Evolutionary conservation across 2,888 invertebrate genomes (phyloP).

Genomic region (Steinernema carpocapsae): DNA sequence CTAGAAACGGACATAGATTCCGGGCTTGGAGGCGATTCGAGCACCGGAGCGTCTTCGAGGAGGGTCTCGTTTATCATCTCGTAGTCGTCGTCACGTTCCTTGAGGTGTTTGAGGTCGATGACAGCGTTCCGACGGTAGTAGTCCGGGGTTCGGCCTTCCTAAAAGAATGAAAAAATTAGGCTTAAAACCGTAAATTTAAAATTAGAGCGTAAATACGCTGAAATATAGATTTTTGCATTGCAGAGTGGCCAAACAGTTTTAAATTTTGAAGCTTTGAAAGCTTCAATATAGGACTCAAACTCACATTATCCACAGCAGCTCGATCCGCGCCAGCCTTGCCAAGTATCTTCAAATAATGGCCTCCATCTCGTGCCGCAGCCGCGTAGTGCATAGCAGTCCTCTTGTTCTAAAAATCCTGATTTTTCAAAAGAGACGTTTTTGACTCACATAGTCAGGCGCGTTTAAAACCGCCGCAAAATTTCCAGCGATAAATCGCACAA

Average conservation of each 20-base stretch:
- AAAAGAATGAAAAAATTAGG: conserved; percentile 40
- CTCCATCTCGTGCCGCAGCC: conserved; percentile 79
- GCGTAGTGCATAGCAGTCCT: conserved; percentile 88
- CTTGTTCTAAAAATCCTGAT: conserved; percentile 74
- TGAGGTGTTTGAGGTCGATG: conserved; percentile 75
- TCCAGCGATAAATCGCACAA: conserved; percentile 77
- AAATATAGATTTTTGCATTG: too few species aligned
- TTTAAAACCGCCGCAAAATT: conserved; percentile 81
- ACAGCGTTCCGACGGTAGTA: conserved; percentile 78
- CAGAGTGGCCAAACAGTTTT: too few species aligned
- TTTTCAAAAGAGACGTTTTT: too few species aligned
- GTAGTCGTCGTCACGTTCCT: conserved; percentile 58
- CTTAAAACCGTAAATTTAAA: neutral
- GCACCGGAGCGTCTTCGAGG: conserved; percentile 45
- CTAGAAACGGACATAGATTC: conserved; percentile 45
- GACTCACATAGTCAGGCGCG: conserved; percentile 71
- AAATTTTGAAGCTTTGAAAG: too few species aligned
- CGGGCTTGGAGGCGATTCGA: conserved; percentile 48
- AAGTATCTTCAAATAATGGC: conserved; percentile 73
- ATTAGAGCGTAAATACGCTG: neutral
- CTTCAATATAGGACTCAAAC: too few species aligned
- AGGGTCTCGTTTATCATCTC: conserved; percentile 45
- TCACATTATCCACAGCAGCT: conserved; percentile 82
- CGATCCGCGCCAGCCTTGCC: conserved; percentile 84
- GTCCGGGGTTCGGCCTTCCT: conserved; percentile 82